Conservation (phyloP, 2,888 invertebrate genomes). For the Therioaphis trifolii region DNA sequence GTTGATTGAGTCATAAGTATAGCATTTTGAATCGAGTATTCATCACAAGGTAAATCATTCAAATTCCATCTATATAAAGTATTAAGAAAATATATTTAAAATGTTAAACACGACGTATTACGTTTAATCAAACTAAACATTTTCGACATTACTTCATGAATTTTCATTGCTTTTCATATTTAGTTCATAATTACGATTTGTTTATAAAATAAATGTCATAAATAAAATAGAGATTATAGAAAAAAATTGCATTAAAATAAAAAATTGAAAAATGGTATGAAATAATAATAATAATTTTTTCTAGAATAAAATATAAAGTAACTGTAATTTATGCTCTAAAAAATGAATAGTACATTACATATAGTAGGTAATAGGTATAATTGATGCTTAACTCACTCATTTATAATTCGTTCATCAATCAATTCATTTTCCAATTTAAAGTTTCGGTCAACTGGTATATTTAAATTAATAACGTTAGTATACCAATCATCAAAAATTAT, state of each 20-base stretch:
- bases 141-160: neutral
- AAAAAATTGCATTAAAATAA: no score
- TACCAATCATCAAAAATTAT: slow-evolving; percentile 47
- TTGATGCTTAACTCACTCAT: slow-evolving; percentile 6
- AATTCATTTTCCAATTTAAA: slow-evolving; percentile 45
- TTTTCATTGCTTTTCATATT: neutral
- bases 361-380: no score
- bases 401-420: slow-evolving; percentile 9
- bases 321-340: no score
- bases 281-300: no score
- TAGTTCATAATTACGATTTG: no score
- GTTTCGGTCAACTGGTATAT: slow-evolving; percentile 39
- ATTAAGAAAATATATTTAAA: neutral
- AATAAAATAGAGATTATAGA: no score
- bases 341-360: no score
- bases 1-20: slow-evolving; percentile 84
- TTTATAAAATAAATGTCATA: no score
- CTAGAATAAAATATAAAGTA: no score
- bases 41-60: slow-evolving; percentile 70
- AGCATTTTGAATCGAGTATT: slow-evolving; percentile 90
- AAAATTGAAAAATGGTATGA: no score
- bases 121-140: neutral
- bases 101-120: no score
- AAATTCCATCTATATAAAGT: slow-evolving; percentile 18
- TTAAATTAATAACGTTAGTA: slow-evolving; percentile 17